Evolutionary conservation across 92 coral and sea anemone genomes (phyloP).

Genomic region (Epizoanthus fatuus): DNA sequence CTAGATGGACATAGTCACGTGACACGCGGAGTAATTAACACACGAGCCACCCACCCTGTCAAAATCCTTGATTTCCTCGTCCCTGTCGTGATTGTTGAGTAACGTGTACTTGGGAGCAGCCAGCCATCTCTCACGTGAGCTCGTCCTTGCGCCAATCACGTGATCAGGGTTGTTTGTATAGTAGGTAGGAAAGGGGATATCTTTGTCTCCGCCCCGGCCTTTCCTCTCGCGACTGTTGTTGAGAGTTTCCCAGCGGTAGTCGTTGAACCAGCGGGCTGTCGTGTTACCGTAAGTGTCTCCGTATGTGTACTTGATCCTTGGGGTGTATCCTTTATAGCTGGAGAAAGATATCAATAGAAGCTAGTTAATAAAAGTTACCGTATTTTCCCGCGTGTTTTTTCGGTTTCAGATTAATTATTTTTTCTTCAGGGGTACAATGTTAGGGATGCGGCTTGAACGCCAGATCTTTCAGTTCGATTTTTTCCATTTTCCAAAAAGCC

Average conservation of each 20-base stretch:
- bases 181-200: slow-evolving; percentile 94
- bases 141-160: slow-evolving; percentile 93
- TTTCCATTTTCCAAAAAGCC: no score
- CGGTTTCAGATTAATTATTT: no score
- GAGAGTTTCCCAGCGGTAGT: slow-evolving; percentile 83
- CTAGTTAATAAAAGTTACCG: no score
- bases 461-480: no score
- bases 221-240: slow-evolving; percentile 89
- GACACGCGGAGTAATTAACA: no score
- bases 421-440: no score
- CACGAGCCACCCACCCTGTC: slow-evolving; percentile 71
- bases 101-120: slow-evolving; percentile 89
- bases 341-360: neutral
- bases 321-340: slow-evolving; percentile 94
- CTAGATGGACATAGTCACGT: neutral
- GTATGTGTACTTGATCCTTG: slow-evolving; percentile 78
- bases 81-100: slow-evolving; percentile 78
- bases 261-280: slow-evolving; percentile 87
- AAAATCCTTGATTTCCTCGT: slow-evolving; percentile 72
- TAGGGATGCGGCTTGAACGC: no score
- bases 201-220: slow-evolving; percentile 95
- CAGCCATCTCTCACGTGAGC: slow-evolving; percentile 96
- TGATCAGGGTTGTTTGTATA: slow-evolving; percentile 96
- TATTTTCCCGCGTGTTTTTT: no score
- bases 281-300: slow-evolving; percentile 96